Evolutionary conservation across 2,113 vertebrate genomes (phyloP).

Genomic region (Delphinus delphis): DNA sequence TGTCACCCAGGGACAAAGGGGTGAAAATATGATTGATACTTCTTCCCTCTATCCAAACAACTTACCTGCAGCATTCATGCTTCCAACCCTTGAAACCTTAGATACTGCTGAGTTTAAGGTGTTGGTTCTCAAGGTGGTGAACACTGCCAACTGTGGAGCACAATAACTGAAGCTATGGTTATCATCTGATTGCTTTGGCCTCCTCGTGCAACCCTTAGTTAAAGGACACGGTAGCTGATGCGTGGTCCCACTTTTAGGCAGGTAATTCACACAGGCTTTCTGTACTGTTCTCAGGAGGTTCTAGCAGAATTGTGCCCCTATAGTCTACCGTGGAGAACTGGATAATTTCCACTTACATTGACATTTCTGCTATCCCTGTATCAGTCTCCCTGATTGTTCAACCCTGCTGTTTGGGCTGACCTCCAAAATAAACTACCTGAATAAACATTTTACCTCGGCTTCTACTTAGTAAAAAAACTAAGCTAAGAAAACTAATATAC

Average conservation of each 20-base stretch:
- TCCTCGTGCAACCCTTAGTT: not conserved
- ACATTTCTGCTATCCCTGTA: not conserved
- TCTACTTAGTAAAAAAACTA: not conserved
- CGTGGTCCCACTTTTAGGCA: not conserved
- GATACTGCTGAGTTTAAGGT: not conserved
- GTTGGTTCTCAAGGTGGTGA: not conserved
- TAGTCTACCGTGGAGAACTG: no score
- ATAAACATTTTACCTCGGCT: not conserved
- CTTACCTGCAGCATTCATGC: not conserved
- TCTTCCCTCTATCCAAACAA: not conserved
- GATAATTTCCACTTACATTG: not conserved
- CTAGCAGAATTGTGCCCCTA: not conserved
- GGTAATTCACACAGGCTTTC: no score
- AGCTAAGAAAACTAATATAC: not conserved
- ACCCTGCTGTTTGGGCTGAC: not conserved
- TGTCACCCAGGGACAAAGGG: not conserved
- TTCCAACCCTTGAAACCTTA: not conserved
- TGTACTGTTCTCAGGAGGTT: not conserved
- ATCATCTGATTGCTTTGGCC: not conserved
- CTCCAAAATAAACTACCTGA: slow-evolving; percentile 3
- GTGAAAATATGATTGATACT: not conserved
- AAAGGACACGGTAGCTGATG: not conserved
- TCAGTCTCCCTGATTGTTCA: not conserved
- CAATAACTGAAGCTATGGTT: not conserved
- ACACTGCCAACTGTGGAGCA: not conserved